Base-by-base conservation (phyloP, 2,113 vertebrate genomes). In the Ameiurus melas region DNA sequence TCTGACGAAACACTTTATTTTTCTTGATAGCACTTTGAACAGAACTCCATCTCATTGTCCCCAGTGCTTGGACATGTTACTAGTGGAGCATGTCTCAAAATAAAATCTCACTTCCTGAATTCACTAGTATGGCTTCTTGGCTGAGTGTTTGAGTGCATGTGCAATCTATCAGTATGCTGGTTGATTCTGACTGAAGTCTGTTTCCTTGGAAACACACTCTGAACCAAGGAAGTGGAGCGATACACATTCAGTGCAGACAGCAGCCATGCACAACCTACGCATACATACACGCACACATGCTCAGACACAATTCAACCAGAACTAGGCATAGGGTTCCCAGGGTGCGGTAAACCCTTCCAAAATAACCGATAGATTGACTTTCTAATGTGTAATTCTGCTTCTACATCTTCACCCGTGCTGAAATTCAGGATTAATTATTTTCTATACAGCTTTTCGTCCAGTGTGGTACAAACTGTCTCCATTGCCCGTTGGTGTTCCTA, bases 171-270 rank as follows among this genome's bases (percentile, higher is more conserved):
- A 81, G 77, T 66, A 80, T 79, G 58, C 75, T 60, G 58, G 85
- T 86, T 86, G 75, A 79, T 79, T 86, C 75, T 79, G 43, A 77
- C 73, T 55, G n/a, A 81, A 81, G 47, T 55, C 77, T 81, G 86
- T 87, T 87, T 87, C 86, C 86, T 87, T 81, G 87, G 84, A 85
- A 89, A 89, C 75, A 78, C 73, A 86, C n/a, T 66, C 57, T 8
- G 14, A 86, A 86, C 36, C 43, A 66, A 68, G 60, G 39, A 80
- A 80, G 27, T 80, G 85, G n/a, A 86, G n/a, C 39, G 25, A 86
- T 60, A 81, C 77, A 68, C 86, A 81, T 80, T 87, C 60, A 80
- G 6, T 80, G 60, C 80, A 80, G 53, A 57, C 14, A 57, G 25
- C 5, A 60, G 8, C n/a, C 19, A 47, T 66, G 58, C 47, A 55